phyloP scores from a whole-genome alignment of 2,113 vertebrate species.

The Lates calcarifer region DNA sequence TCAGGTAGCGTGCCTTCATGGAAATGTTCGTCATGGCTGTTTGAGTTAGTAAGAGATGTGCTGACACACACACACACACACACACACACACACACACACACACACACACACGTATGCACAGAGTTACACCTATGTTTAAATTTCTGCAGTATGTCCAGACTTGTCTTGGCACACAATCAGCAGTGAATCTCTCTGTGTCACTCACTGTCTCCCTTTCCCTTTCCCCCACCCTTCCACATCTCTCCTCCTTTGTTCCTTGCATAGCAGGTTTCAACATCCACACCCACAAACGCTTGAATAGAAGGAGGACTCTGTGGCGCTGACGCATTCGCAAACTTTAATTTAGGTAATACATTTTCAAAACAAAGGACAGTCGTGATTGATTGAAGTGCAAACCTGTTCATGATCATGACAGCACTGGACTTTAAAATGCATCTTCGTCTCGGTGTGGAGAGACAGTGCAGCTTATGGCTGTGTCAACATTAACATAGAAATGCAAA shows the following conservation, averaged over 20 bases:
- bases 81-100: not conserved
- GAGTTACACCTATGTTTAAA: constrained; percentile 25
- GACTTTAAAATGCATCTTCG: not conserved
- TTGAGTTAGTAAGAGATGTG: constrained; percentile 21
- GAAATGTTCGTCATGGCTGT: constrained; percentile 12
- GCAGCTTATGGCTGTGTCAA: constrained; percentile 11
- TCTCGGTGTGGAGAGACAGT: not conserved
- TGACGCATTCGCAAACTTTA: constrained; percentile 32
- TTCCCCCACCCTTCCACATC: constrained; percentile 15
- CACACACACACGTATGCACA: not conserved
- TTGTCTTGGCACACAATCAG: constrained; percentile 54
- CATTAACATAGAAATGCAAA: constrained; percentile 40
- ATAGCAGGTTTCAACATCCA: constrained; percentile 60
- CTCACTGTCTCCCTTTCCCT: constrained; percentile 1
- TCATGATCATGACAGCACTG: constrained; percentile 1
- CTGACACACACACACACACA: not conserved
- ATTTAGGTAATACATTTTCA: constrained; percentile 20
- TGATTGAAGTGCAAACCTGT: not conserved
- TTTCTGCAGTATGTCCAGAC: constrained; percentile 52
- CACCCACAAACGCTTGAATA: constrained; percentile 52
- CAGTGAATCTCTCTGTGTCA: constrained; percentile 19
- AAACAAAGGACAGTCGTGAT: constrained; percentile 9
- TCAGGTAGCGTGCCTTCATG: not conserved
- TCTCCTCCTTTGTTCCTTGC: constrained; percentile 53
- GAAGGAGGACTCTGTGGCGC: constrained; percentile 25